phyloP scores from a whole-genome alignment of 2,888 invertebrate species.

The Elgonia sp. region DNA sequence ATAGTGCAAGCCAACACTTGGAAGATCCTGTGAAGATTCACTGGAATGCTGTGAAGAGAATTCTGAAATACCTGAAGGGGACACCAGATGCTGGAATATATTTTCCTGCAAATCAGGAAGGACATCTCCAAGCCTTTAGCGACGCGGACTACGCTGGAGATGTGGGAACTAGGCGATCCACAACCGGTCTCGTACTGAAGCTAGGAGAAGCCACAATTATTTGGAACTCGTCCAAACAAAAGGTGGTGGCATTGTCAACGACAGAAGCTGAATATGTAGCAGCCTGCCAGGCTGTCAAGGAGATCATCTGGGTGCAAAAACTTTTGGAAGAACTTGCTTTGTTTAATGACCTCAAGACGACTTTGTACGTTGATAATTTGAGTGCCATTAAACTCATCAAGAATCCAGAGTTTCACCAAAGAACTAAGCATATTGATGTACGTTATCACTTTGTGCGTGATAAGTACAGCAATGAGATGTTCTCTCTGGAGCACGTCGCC shows the following conservation, averaged over 20 bases:
- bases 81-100: conserved; percentile 56
- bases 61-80: conserved; percentile 72
- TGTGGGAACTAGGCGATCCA: conserved; percentile 4
- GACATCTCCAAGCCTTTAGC: not conserved
- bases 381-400: conserved; percentile 64
- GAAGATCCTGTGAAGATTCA: conserved; percentile 67
- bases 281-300: conserved; percentile 2
- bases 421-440: conserved; percentile 59
- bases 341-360: not conserved
- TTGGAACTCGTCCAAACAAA: not conserved
- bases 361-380: conserved; percentile 33
- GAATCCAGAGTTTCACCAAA: conserved; percentile 63
- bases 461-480: not conserved
- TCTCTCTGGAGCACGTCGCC: not conserved
- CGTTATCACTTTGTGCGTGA: conserved; percentile 59
- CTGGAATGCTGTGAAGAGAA: conserved; percentile 71
- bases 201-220: not conserved
- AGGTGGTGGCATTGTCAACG: not conserved
- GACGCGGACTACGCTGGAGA: conserved; percentile 25
- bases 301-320: conserved; percentile 1
- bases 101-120: not conserved
- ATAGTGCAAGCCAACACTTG: conserved; percentile 31
- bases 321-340: not conserved
- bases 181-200: not conserved
- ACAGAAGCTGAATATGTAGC: conserved; percentile 16